These are phyloP conservation scores for Furnarius figulus DNA, from an alignment of 2,113 vertebrate genomes.

Conservation along the genomic window DNA sequence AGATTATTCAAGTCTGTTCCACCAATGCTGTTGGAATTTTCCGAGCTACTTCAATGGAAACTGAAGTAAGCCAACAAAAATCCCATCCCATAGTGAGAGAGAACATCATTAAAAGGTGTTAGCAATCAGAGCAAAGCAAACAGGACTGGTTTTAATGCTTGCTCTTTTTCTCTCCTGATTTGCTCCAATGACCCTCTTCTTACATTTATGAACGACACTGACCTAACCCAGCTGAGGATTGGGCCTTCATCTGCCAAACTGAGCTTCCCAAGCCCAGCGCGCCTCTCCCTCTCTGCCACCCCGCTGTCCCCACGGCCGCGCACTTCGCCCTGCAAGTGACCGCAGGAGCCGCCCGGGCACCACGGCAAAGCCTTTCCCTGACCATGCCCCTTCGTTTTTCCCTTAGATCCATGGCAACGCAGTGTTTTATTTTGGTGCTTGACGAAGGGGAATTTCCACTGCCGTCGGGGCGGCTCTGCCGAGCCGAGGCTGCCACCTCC, in stretches of 20 bases:
- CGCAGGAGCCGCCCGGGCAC: background rate
- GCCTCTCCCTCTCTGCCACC: accelerated
- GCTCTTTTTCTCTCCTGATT: background rate
- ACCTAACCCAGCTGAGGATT: background rate
- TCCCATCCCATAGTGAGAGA: background rate
- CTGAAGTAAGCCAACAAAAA: constrained; percentile 25
- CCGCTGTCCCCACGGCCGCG: accelerated
- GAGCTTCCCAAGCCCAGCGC: background rate
- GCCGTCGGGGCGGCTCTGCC: accelerated
- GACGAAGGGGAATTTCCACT: background rate
- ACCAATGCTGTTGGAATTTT: constrained; percentile 42
- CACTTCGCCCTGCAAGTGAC: accelerated
- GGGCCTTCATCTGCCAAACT: accelerated
- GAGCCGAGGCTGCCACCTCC: constrained; percentile 73
- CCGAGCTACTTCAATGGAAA: constrained; percentile 39
- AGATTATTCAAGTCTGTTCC: background rate
- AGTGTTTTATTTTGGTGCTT: background rate
- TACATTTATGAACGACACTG: background rate
- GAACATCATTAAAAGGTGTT: background rate
- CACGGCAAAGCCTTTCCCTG: background rate
- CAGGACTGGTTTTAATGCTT: background rate
- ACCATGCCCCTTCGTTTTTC: background rate
- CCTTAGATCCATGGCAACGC: background rate
- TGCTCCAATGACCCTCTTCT: background rate
- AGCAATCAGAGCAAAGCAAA: background rate